These are phyloP conservation scores for Plagiodera versicolora DNA, from an alignment of 2,888 invertebrate genomes.

Conservation along the genomic window DNA sequence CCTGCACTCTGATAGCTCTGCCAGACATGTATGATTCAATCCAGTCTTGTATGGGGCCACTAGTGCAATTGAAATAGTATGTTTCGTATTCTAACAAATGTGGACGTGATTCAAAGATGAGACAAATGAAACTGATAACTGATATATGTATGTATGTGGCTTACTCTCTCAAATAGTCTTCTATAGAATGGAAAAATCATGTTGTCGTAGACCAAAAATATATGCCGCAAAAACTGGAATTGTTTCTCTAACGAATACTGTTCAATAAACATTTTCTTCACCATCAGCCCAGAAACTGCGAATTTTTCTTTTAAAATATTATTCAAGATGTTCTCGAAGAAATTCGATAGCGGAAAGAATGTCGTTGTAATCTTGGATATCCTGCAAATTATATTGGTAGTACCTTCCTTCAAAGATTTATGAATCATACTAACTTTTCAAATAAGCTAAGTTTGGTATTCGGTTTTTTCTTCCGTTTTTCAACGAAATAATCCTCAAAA, in stretches of 20 bases:
- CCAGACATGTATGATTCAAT: too few relatives aligned
- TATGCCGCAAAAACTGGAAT: constrained; percentile 46
- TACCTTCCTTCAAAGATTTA: background rate
- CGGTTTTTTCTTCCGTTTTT: constrained; percentile 25
- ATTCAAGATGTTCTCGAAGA: constrained; percentile 44
- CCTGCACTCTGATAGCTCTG: background rate
- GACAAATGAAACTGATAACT: too few relatives aligned
- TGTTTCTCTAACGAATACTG: constrained; percentile 48
- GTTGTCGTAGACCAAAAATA: constrained; percentile 50
- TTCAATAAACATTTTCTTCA: constrained; percentile 47
- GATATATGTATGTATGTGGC: background rate
- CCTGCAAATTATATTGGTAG: constrained; percentile 37
- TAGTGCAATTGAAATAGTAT: too few relatives aligned
- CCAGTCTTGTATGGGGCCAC: background rate
- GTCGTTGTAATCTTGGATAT: constrained; percentile 43
- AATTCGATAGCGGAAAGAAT: constrained; percentile 45
- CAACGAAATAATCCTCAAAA: constrained; percentile 51
- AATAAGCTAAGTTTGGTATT: constrained; percentile 32
- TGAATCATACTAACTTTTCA: constrained; percentile 35
- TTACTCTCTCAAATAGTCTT: constrained; percentile 47
- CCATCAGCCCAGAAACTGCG: constrained; percentile 48
- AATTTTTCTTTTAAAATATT: constrained; percentile 46
- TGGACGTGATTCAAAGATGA: too few relatives aligned
- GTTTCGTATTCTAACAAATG: too few relatives aligned
- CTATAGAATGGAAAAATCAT: constrained; percentile 50